Conservation (phyloP, 2,888 invertebrate species). For the Stenodera caucasica region DNA sequence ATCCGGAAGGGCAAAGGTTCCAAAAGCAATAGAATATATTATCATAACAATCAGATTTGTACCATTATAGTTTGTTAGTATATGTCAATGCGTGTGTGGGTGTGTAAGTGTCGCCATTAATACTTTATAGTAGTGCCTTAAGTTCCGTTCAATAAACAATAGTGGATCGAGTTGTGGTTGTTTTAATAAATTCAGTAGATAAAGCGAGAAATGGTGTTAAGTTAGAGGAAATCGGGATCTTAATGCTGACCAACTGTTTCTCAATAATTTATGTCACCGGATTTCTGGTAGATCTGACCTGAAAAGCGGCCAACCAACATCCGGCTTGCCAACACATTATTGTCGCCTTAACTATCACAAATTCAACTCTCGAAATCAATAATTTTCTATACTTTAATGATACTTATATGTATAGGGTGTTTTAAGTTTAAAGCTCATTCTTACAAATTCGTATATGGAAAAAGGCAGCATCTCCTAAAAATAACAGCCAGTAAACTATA, state of each 20-base stretch:
- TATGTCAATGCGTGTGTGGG: neutral
- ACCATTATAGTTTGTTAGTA: neutral
- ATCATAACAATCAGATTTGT: conserved; percentile 31
- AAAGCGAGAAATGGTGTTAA: neutral
- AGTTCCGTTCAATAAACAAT: conserved; percentile 17
- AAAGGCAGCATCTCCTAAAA: no score
- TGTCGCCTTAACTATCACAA: neutral
- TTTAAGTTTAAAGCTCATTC: no score
- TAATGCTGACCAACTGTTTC: conserved; percentile 5
- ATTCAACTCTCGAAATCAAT: no score
- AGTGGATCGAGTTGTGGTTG: conserved; percentile 11
- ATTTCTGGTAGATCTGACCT: neutral
- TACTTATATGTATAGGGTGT: no score
- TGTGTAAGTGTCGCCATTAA: conserved; percentile 18
- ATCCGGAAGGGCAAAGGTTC: conserved; percentile 32
- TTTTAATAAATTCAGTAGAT: conserved; percentile 15
- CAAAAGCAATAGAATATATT: conserved; percentile 31
- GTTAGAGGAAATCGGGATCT: neutral
- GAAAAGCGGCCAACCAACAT: neutral
- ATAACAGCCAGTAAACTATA: no score
- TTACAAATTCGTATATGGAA: no score
- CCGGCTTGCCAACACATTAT: neutral
- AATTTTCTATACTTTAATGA: no score
- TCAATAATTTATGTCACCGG: conserved; percentile 6
- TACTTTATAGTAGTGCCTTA: conserved; percentile 7